Conservation (phyloP, 2,113 vertebrate genomes). For the Collichthys lucidus region DNA sequence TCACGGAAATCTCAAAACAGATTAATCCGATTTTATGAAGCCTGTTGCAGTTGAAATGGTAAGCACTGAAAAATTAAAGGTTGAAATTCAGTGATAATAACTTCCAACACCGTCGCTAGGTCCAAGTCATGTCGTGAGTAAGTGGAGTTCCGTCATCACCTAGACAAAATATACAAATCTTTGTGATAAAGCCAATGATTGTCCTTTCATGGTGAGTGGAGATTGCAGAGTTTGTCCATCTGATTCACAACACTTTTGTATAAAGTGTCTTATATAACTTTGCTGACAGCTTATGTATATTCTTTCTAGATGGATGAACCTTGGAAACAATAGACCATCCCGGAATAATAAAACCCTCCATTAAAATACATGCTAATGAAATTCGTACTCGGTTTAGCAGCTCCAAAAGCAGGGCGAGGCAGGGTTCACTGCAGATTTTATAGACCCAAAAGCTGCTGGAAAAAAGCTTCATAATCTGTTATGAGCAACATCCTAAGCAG, state of each 20-base stretch:
- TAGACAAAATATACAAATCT: neutral
- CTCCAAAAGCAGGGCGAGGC: constrained; percentile 24
- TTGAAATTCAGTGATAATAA: neutral
- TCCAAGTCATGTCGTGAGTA: neutral
- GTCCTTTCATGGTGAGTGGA: neutral
- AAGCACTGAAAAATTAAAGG: neutral
- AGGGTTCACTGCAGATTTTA: constrained; percentile 7
- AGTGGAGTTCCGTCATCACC: no score
- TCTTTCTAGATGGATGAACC: neutral
- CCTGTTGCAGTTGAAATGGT: neutral
- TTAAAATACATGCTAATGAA: constrained; percentile 12
- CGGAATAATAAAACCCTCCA: constrained; percentile 30
- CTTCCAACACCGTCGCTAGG: neutral
- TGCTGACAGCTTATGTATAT: no score
- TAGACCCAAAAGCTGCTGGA: constrained; percentile 1
- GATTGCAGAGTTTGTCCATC: neutral
- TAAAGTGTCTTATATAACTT: neutral
- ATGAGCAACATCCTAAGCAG: neutral
- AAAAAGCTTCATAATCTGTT: constrained; percentile 32
- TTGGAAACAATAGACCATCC: neutral
- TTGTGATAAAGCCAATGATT: neutral
- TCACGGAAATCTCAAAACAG: neutral
- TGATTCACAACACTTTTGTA: neutral
- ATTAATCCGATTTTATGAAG: neutral
- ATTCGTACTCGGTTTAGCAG: constrained; percentile 15